Conservation (phyloP, 1,140 invertebrate species). For the Dreissena rostriformis region DNA sequence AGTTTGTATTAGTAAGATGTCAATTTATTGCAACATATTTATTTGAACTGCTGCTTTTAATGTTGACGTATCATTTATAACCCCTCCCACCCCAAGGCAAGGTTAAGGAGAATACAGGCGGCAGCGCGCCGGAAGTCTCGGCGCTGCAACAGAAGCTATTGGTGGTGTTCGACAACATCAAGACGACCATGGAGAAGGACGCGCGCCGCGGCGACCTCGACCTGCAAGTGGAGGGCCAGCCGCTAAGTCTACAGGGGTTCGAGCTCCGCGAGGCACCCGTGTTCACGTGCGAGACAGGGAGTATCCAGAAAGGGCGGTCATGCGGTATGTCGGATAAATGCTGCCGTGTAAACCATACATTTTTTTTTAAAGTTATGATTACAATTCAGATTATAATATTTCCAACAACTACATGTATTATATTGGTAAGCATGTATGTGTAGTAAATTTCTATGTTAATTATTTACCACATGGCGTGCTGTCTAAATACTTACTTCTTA, state of each 20-base stretch:
- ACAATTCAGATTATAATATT: too few species aligned
- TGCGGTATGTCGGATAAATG: conserved; percentile 78
- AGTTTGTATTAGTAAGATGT: too few species aligned
- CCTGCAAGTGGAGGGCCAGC: conserved; percentile 72
- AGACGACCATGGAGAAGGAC: conserved; percentile 73
- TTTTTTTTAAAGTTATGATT: too few species aligned
- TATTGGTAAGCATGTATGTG: too few species aligned
- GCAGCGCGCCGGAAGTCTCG: not conserved
- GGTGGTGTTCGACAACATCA: conserved; percentile 69
- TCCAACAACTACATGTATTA: too few species aligned
- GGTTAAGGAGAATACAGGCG: not conserved
- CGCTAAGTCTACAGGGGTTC: conserved; percentile 73
- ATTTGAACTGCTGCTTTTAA: too few species aligned
- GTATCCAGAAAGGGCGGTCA: conserved; percentile 74
- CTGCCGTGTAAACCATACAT: too few species aligned
- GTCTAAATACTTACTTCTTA: too few species aligned
- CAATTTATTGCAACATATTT: too few species aligned
- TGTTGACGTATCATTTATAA: too few species aligned
- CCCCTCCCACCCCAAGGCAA: not conserved
- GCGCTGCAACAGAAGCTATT: conserved; percentile 63
- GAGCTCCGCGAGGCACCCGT: conserved; percentile 72
- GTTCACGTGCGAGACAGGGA: conserved; percentile 80
- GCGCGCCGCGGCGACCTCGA: conserved; percentile 78
- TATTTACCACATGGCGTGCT: too few species aligned
- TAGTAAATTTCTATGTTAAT: too few species aligned